Base-by-base conservation (phyloP, 2,113 vertebrate species). In the Seriola rivoliana region DNA sequence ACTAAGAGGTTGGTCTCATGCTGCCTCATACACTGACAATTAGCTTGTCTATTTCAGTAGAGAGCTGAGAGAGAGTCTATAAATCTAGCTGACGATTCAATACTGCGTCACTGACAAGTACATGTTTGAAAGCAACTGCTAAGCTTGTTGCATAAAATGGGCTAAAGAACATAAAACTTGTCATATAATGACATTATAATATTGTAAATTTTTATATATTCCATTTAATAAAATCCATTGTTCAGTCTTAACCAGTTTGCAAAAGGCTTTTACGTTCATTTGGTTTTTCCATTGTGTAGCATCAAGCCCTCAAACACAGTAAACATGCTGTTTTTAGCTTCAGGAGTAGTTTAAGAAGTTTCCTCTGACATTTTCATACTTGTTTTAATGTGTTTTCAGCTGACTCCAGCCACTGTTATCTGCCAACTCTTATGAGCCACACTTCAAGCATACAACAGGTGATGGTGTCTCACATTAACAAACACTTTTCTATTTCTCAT, bases 11-110 rank as follows among this genome's bases (percentile, higher is more conserved):
- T 59, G 81, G 66, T 44, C 74, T 69, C 75, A 80, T 40, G 68
- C 72, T 82, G 90, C 76, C 32, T 85, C 55, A 60, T 78, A 70
- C 60, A 71, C 69, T 79, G 50, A 52, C 58, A 74, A 77, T 58
- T 70, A 81, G 25, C 44, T 71, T 74, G 72, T 89, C 58, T 85
- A 8, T 48, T 40, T 64, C 55, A 2, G 16, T 34, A 54, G 68
- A 75, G 70, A 74, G 71, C 55, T 68, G 19, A 55, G 64, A n/a
- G 29, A 75, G 23, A 34, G 67, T 63, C 78, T 32, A n/a, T 81
- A 71, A 80, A 65, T 78, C 59, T 50, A 23, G 13, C 34, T 68
- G 54, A 91, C 78, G 54, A 75, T 17, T 85, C 55, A 64, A 46
- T 81, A 32, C 32, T 72, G 52, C 72, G 32, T 13, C 13, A 0